phyloP scores from a whole-genome alignment of 2,797 vertebrate species.

The Hirundo rustica region DNA sequence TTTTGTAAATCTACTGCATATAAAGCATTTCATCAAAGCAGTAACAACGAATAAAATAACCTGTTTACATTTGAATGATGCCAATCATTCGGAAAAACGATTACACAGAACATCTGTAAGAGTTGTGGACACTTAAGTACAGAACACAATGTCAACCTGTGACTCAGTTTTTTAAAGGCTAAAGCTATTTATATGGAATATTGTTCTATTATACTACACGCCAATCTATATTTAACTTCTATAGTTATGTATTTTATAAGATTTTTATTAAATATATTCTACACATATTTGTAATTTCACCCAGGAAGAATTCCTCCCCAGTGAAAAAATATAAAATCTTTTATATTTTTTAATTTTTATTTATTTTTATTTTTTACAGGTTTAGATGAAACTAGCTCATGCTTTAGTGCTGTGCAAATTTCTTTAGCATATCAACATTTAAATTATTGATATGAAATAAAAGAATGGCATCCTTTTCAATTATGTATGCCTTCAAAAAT shows the following conservation, averaged over 20 bases:
- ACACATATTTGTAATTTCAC: conserved; percentile 91
- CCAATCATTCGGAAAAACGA: conserved; percentile 76
- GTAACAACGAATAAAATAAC: conserved; percentile 80
- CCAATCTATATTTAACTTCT: conserved; percentile 93
- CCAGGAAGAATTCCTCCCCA: conserved; percentile 89
- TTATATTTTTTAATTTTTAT: conserved; percentile 70
- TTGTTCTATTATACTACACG: conserved; percentile 88
- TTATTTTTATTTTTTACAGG: conserved; percentile 75
- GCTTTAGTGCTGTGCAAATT: conserved; percentile 94
- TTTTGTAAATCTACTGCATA: conserved; percentile 89
- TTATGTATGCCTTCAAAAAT: conserved; percentile 73
- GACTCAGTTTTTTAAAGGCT: conserved; percentile 84
- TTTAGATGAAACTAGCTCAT: conserved; percentile 90
- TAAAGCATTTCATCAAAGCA: conserved; percentile 89
- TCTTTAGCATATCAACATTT: conserved; percentile 79
- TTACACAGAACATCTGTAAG: conserved; percentile 77
- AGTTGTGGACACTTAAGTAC: conserved; percentile 82
- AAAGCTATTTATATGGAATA: conserved; percentile 90
- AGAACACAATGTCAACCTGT: conserved; percentile 85
- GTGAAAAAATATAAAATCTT: conserved; percentile 95
- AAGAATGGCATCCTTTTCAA: conserved; percentile 73
- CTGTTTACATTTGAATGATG: conserved; percentile 85
- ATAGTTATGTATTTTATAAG: conserved; percentile 92
- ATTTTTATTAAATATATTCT: conserved; percentile 99
- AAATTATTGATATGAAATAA: conserved; percentile 79